Evolutionary conservation across 2,113 vertebrate genomes (phyloP).

Genomic region (Coregonus clupeaformis): DNA sequence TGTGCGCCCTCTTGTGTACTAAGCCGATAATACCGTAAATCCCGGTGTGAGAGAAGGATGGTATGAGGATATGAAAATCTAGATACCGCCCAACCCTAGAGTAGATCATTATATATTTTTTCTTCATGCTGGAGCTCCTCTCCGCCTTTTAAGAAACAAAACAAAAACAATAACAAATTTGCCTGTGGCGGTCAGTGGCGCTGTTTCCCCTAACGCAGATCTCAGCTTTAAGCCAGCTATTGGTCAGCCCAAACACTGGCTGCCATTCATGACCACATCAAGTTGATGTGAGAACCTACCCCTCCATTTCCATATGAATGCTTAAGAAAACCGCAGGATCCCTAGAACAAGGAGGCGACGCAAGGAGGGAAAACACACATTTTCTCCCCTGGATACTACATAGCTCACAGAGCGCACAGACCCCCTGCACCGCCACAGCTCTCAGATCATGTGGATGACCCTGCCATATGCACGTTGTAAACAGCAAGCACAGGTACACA

Average conservation of each 20-base stretch:
- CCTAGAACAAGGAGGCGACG: slow-evolving; percentile 84
- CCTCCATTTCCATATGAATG: slow-evolving; percentile 99
- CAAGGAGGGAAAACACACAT: slow-evolving; percentile 71
- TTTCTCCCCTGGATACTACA: slow-evolving; percentile 3
- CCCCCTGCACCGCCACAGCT: neutral
- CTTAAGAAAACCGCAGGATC: slow-evolving; percentile 89
- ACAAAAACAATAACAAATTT: too few species aligned
- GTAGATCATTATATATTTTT: too few species aligned
- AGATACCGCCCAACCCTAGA: too few species aligned
- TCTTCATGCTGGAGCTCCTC: too few species aligned
- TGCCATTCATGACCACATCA: slow-evolving; percentile 97
- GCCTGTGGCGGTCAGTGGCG: too few species aligned
- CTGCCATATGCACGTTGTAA: slow-evolving; percentile 63
- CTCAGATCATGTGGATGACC: slow-evolving; percentile 50
- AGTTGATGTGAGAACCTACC: slow-evolving; percentile 98
- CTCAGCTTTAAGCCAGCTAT: slow-evolving; percentile 75
- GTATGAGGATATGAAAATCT: too few species aligned
- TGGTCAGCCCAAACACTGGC: slow-evolving; percentile 93
- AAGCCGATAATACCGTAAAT: too few species aligned
- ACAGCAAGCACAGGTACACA: slow-evolving; percentile 28
- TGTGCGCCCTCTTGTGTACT: too few species aligned
- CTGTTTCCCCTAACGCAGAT: too few species aligned
- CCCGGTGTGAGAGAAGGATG: too few species aligned
- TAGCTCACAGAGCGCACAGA: slow-evolving; percentile 13
- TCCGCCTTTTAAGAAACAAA: too few species aligned